Percentiles rank a stretch among this genome's conserved stretches.
phyloP scores from a whole-genome alignment of 2,113 vertebrate genomes.

The Struthio camelus region DNA sequence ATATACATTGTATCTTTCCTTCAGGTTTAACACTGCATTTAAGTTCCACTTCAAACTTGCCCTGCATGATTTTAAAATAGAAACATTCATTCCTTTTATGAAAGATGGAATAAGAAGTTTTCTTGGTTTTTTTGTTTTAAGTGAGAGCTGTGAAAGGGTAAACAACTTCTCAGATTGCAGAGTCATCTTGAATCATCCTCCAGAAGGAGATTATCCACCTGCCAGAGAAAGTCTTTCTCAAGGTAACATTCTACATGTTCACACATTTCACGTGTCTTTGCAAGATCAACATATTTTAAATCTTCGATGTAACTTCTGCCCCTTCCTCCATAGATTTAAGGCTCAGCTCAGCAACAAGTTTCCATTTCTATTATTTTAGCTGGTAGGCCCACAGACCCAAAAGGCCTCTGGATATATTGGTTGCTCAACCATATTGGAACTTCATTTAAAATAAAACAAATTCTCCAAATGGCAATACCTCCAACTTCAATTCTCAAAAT shows the following conservation, averaged over 20 bases:
- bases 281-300: neutral
- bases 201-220: neutral
- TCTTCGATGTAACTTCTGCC: neutral
- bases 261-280: neutral
- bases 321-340: neutral
- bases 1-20: neutral
- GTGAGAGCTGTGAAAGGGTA: neutral
- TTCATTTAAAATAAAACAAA: conserved; percentile 17
- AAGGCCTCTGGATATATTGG: neutral
- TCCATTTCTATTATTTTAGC: neutral
- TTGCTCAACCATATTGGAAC: neutral
- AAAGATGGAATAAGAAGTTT: neutral
- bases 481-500: neutral
- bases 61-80: neutral
- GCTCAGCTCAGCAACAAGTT: neutral
- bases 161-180: neutral
- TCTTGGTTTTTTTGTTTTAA: neutral
- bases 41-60: neutral
- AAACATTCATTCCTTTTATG: neutral
- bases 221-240: neutral
- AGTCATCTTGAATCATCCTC: neutral
- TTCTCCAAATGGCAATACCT: conserved; percentile 4
- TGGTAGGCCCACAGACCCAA: neutral
- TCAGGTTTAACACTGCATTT: neutral
- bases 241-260: neutral